Percentiles rank a stretch among this genome's conserved stretches.
Conservation (phyloP, 2,113 vertebrate species). For the Ascaphus truei region DNA sequence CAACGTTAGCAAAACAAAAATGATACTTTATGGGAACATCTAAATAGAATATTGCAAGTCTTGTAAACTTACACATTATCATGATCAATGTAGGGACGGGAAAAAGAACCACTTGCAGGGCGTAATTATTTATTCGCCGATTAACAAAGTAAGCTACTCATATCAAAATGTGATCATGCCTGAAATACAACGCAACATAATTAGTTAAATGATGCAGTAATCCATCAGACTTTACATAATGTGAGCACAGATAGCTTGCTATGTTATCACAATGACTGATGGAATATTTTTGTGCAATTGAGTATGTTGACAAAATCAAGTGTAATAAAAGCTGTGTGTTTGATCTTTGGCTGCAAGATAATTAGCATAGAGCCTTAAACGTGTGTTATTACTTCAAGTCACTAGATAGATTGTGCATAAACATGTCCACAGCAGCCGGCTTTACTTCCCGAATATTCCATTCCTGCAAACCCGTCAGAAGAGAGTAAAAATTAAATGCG, state of each 20-base stretch:
- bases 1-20: too few relatives aligned
- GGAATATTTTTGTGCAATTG: constrained; percentile 30
- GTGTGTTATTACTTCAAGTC: not conserved
- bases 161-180: constrained; percentile 22
- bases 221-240: constrained; percentile 17
- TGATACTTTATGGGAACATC: too few relatives aligned
- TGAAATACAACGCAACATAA: constrained; percentile 39
- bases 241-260: too few relatives aligned
- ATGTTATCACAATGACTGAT: constrained; percentile 9
- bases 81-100: not conserved
- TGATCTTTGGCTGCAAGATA: too few relatives aligned
- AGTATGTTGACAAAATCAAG: constrained; percentile 12
- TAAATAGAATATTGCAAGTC: too few relatives aligned
- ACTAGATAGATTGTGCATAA: not conserved
- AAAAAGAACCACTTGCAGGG: constrained; percentile 1
- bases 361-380: not conserved
- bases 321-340: constrained; percentile 34
- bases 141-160: constrained; percentile 38
- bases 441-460: not conserved
- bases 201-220: constrained; percentile 40
- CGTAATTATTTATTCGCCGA: constrained; percentile 40
- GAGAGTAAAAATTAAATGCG: not conserved
- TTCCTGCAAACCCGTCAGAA: not conserved
- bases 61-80: constrained; percentile 7
- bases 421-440: not conserved